Base-by-base conservation (phyloP, 2,113 vertebrate species). In the Hymenochirus boettgeri region DNA sequence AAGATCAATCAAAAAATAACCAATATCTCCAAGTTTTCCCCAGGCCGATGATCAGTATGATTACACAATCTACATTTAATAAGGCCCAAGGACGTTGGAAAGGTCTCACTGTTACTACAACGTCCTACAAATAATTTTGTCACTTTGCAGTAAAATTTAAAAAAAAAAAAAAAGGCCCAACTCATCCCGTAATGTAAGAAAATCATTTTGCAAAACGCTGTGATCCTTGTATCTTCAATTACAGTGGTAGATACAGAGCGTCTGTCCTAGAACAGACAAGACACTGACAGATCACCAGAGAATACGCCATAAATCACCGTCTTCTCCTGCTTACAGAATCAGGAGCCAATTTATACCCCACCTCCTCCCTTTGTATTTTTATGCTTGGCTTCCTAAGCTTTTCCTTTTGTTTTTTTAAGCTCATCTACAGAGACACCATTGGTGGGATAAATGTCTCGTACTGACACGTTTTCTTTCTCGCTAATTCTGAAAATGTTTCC, bases 241-340 rank as follows among this genome's bases (percentile, higher is more conserved):
- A 66, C 54, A 24, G 15, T 37, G 27, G 54, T 25, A 46, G 63
- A 58, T 58, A 11, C 4, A 1, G 45, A 58, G 46, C 33, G 24
- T 50, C 54, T 57, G 42, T 54, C 63, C 53, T 26, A 39, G 55
- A 66, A 58, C 54, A 70, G 72, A 70, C 62, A 70, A 57, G 69
- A 72, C 73, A 62, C 64, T 24, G 18, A 66, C 29, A 61, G 67
- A 73, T 77, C 70, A 54, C 42, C 55, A 57, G 37, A 18, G 11
- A 62, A 35, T 58, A 24, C 29, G 11, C 10, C 52, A 46, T 62
- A 52, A 65, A 74, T 74, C 70, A 74, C 26, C 24, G 33, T 72
- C 50, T 52, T 18, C 55, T 58, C 39, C 70, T 33, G 62, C 37
- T 50, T n/a, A 19, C 62, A 1, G 0, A 70, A 18, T 62, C 71